phyloP scores from a whole-genome alignment of 2,888 invertebrate species.

The Perithous albicinctus region DNA sequence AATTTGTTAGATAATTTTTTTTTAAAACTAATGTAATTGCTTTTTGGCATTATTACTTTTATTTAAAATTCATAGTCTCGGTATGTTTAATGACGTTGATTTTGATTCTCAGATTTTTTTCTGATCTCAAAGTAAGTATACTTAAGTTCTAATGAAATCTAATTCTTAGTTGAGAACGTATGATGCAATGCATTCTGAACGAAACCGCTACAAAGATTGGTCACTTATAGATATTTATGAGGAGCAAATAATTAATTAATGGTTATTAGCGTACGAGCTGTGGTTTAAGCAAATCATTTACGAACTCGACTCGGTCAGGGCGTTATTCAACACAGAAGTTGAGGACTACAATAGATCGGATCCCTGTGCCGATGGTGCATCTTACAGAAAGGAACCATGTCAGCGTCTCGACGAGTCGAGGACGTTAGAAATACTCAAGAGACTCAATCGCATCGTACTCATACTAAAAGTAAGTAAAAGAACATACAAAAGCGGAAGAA shows the following conservation, averaged over 20 bases:
- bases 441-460: conserved; percentile 95
- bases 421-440: conserved; percentile 96
- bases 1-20: no score
- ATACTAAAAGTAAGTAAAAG: conserved; percentile 92
- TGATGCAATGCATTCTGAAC: no score
- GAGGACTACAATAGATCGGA: conserved; percentile 70
- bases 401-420: conserved; percentile 91
- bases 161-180: no score
- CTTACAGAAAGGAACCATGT: conserved; percentile 55
- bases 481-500: neutral
- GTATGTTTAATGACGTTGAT: no score
- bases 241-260: neutral
- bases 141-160: no score
- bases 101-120: no score
- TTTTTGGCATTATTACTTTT: no score
- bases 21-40: no score
- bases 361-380: conserved; percentile 50
- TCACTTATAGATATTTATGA: neutral
- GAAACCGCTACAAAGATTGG: neutral
- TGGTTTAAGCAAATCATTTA: conserved; percentile 99
- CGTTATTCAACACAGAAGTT: conserved; percentile 87
- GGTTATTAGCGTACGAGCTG: conserved; percentile 94
- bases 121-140: no score
- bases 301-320: conserved; percentile 96
- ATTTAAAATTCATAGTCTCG: no score